Percentiles rank a stretch among this genome's conserved stretches.
Conservation (phyloP, 2,888 invertebrate genomes). For the Leptopilina syphax region DNA sequence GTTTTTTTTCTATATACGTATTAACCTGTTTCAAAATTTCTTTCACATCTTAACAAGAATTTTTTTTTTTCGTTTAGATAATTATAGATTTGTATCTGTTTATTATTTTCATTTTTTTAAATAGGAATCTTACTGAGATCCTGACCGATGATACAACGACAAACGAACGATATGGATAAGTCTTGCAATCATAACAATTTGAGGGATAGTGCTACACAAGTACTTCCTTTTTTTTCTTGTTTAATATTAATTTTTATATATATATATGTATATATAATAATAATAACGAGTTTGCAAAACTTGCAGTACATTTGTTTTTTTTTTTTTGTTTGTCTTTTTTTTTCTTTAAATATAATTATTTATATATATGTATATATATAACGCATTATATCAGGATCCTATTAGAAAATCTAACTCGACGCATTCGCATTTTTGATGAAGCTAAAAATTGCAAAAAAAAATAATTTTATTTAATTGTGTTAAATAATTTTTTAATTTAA, state of each 20-base stretch:
- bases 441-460: too few relatives aligned
- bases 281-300: slow-evolving; percentile 50
- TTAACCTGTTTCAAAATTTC: slow-evolving; percentile 43
- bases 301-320: slow-evolving; percentile 43
- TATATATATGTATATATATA: slow-evolving; percentile 16
- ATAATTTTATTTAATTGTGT: too few relatives aligned
- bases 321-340: slow-evolving; percentile 43
- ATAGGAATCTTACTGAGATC: slow-evolving; percentile 64
- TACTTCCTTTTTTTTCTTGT: slow-evolving; percentile 44
- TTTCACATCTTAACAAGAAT: slow-evolving; percentile 59
- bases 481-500: too few relatives aligned
- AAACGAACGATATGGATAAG: slow-evolving; percentile 72
- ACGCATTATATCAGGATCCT: slow-evolving; percentile 32
- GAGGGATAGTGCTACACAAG: slow-evolving; percentile 64
- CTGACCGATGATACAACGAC: slow-evolving; percentile 70
- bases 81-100: slow-evolving; percentile 33
- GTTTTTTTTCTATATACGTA: slow-evolving; percentile 2
- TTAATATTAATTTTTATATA: slow-evolving; percentile 51
- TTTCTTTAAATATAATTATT: slow-evolving; percentile 19
- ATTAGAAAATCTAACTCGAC: slow-evolving; percentile 31
- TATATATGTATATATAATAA: slow-evolving; percentile 48
- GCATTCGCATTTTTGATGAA: background rate
- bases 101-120: slow-evolving; percentile 16
- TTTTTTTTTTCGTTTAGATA: slow-evolving; percentile 40
- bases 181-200: slow-evolving; percentile 70